Evolutionary conservation across 2,888 invertebrate species (phyloP).

Genomic region (Tortricodes alternella): DNA sequence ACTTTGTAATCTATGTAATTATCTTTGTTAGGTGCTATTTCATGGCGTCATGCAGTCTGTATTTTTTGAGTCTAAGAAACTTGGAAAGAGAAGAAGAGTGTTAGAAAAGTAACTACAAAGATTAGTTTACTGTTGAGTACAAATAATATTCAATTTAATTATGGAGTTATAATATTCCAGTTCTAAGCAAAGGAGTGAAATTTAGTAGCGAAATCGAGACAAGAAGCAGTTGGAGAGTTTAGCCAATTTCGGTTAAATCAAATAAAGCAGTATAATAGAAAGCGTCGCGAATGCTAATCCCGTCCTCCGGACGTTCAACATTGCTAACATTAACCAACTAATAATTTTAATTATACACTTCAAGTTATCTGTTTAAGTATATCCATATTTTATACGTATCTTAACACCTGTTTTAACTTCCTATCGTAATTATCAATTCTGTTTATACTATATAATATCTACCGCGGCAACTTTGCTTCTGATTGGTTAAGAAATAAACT

Average conservation of each 20-base stretch:
- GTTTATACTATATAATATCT: too few species aligned
- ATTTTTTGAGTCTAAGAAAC: not conserved
- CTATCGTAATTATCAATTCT: not conserved
- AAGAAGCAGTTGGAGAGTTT: conserved; percentile 6
- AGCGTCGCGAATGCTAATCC: conserved; percentile 13
- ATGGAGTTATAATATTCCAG: not conserved
- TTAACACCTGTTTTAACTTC: not conserved
- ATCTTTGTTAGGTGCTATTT: conserved; percentile 21
- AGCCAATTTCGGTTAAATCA: conserved; percentile 17
- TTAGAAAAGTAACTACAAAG: too few species aligned
- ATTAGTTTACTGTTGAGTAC: too few species aligned
- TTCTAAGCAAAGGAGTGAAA: not conserved
- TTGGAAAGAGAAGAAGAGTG: too few species aligned
- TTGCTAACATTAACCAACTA: conserved; percentile 9
- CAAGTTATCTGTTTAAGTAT: conserved; percentile 14
- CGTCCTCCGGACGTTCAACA: conserved; percentile 6
- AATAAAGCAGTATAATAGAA: conserved; percentile 18
- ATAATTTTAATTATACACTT: not conserved
- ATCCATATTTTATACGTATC: conserved; percentile 6
- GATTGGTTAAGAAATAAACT: not conserved
- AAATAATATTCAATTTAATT: not conserved
- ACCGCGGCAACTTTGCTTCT: too few species aligned
- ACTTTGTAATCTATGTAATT: conserved; percentile 16
- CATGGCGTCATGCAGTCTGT: conserved; percentile 4
- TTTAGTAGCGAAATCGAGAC: conserved; percentile 19